phyloP scores from a whole-genome alignment of 2,797 vertebrate species.

The Platyrinchus mystaceus region DNA sequence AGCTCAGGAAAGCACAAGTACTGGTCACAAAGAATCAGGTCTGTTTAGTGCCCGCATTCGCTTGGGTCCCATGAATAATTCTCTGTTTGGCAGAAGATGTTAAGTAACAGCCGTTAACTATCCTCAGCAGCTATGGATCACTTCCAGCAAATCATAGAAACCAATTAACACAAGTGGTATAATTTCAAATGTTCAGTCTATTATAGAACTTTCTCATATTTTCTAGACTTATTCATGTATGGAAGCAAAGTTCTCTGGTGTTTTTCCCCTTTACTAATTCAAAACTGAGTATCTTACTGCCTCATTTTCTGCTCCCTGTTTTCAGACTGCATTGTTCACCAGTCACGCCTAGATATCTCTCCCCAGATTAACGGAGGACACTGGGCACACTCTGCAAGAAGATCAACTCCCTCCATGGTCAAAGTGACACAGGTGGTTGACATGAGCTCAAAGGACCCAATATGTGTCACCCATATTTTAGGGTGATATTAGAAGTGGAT shows the following conservation, averaged over 20 bases:
- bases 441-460: background rate
- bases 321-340: background rate
- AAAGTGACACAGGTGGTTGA: background rate
- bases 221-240: background rate
- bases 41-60: background rate
- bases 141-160: background rate
- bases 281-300: background rate
- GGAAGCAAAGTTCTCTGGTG: background rate
- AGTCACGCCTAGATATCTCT: background rate
- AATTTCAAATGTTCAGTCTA: background rate
- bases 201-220: background rate
- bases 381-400: fast-evolving
- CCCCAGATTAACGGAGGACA: fast-evolving
- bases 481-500: too few species aligned
- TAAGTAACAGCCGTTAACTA: background rate
- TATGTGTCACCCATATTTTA: background rate
- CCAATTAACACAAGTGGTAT: background rate
- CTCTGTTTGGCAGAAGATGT: background rate
- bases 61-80: background rate
- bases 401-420: background rate
- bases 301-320: background rate
- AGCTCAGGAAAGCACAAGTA: background rate
- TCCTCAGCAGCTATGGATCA: background rate
- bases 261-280: background rate
- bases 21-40: background rate